Conservation (phyloP, 2,888 invertebrate species). For the Himalopsyche anomala region DNA sequence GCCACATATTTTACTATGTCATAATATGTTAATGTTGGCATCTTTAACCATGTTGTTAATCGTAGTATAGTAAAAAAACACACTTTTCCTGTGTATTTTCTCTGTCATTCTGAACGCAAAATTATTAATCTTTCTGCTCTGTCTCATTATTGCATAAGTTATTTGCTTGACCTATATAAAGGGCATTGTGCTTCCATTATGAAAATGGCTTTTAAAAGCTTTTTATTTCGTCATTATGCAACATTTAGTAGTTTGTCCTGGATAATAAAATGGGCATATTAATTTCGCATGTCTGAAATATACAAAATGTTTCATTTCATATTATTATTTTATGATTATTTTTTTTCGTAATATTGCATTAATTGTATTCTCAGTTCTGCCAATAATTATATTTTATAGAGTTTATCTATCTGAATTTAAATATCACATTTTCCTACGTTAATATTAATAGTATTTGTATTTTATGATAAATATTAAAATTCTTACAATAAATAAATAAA, state of each 20-base stretch:
- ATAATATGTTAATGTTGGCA: neutral
- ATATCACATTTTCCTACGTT: too few species aligned
- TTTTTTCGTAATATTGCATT: too few species aligned
- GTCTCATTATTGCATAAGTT: constrained; percentile 28
- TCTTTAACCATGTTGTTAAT: neutral
- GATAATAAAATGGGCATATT: too few species aligned
- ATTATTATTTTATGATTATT: too few species aligned
- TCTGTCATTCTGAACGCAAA: neutral
- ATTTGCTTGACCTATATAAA: constrained; percentile 24
- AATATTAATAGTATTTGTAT: too few species aligned
- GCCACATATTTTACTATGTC: neutral
- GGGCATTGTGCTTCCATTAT: constrained; percentile 1
- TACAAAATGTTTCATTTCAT: too few species aligned
- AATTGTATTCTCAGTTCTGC: too few species aligned
- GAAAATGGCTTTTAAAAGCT: constrained; percentile 38
- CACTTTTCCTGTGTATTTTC: neutral
- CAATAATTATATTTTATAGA: too few species aligned
- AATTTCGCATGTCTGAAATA: too few species aligned
- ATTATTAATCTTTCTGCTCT: neutral
- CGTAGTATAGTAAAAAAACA: neutral
- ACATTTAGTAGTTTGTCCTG: neutral
- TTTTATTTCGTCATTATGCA: constrained; percentile 20
- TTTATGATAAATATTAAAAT: too few species aligned
- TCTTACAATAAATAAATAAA: too few species aligned
- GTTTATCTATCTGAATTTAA: too few species aligned